Evolutionary conservation across 1,140 invertebrate genomes (phyloP).

Genomic region (Helicorthomorpha holstii): DNA sequence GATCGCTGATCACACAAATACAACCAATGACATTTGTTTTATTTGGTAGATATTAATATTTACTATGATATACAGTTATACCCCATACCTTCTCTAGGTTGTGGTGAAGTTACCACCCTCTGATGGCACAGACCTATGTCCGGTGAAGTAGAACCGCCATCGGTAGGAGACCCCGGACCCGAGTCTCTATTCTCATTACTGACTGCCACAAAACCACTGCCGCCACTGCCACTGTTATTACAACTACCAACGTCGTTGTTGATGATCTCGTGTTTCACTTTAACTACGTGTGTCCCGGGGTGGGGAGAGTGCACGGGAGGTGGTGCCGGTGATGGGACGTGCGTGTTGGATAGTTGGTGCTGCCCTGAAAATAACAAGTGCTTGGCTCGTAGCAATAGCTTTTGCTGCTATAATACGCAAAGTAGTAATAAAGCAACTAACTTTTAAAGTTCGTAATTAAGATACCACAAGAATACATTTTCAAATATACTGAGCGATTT

Average conservation of each 20-base stretch:
- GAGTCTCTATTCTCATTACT: not conserved
- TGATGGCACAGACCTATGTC: not conserved
- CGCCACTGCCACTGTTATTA: no score
- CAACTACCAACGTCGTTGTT: conserved; percentile 17
- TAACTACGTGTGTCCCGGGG: conserved; percentile 20
- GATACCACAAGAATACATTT: not conserved
- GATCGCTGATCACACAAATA: no score
- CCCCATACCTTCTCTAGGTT: conserved; percentile 15
- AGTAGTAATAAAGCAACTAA: not conserved
- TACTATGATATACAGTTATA: conserved; percentile 20
- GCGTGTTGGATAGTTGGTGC: no score
- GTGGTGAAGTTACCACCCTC: conserved; percentile 14
- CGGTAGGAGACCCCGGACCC: conserved; percentile 5
- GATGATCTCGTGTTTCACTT: conserved; percentile 19
- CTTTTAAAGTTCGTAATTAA: not conserved
- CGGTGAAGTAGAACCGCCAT: conserved; percentile 14
- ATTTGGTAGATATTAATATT: no score
- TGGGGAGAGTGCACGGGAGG: conserved; percentile 24
- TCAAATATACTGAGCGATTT: no score
- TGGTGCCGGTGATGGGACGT: conserved; percentile 2
- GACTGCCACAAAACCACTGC: not conserved
- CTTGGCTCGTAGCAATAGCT: not conserved
- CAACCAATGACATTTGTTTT: no score
- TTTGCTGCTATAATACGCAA: not conserved
- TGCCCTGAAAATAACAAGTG: not conserved